Evolutionary conservation across 2,113 vertebrate species (phyloP).

Genomic region (Taxidea taxus): DNA sequence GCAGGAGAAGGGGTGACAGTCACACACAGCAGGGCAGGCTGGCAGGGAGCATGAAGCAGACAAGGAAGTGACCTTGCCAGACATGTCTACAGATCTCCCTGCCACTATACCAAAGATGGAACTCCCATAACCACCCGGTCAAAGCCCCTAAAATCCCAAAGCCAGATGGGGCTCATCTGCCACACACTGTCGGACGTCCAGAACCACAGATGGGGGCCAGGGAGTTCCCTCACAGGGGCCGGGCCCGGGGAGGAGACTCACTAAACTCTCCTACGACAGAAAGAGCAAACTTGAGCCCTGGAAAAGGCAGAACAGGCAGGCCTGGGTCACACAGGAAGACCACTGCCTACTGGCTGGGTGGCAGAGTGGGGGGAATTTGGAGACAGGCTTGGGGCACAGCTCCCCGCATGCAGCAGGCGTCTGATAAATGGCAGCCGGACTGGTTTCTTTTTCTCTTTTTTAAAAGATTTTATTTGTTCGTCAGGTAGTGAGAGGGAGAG

Average conservation of each 20-base stretch:
- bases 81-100: neutral
- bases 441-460: too few species aligned
- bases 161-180: neutral
- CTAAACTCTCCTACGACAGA: neutral
- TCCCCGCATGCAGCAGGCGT: rapidly evolving
- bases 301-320: neutral
- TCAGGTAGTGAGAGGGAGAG: neutral
- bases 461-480: neutral
- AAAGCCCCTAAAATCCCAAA: neutral
- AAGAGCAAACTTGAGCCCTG: neutral
- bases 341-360: neutral
- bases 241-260: neutral
- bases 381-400: neutral
- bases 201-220: neutral
- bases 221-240: neutral
- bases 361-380: neutral
- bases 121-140: neutral
- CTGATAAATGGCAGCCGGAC: too few species aligned
- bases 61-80: neutral
- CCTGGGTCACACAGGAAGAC: neutral
- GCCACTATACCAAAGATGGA: neutral
- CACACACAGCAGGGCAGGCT: neutral
- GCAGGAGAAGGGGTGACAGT: neutral
- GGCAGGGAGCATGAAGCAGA: neutral
- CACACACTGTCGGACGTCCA: neutral